phyloP scores from a whole-genome alignment of 2,113 vertebrate species.

The human region GRCh38 chr2:74759501-74760000 shows the following conservation, averaged over 20 bases:
- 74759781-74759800: not conserved
- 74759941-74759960: not conserved
- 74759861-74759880: not conserved
- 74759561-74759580: not conserved
- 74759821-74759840: not conserved
- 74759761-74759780: not conserved
- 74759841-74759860: not conserved
- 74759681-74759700: not conserved
- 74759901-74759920: not conserved
- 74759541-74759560: not conserved
- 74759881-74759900: not conserved
- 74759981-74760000: not conserved
- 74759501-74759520: not conserved
- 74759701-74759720: not conserved
- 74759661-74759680: not conserved
- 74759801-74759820: not conserved
- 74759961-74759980: not conserved
- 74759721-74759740: not conserved
- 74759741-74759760: not conserved
- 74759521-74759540: not conserved
- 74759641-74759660: not conserved
- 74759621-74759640: not conserved
- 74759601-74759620: slow-evolving; percentile 23
- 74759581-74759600: not conserved
- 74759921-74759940: not conserved